These are phyloP conservation scores for Ochropleura leucogaster DNA, from an alignment of 2,888 invertebrate genomes.

Conservation along the genomic window DNA sequence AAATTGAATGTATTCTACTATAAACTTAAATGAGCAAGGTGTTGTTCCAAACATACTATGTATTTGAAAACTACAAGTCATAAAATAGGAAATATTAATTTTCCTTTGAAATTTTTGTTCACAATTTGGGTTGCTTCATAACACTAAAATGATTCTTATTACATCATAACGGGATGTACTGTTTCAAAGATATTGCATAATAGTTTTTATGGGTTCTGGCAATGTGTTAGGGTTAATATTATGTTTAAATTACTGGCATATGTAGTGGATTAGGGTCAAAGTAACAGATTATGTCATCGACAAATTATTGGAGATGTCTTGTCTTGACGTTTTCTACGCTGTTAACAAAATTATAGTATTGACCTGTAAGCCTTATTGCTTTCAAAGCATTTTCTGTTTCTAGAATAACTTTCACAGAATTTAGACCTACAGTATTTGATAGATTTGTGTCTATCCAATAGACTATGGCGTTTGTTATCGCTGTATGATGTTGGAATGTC, in stretches of 20 bases:
- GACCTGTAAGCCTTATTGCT: neutral
- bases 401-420: too few species aligned
- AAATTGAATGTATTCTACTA: neutral
- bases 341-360: neutral
- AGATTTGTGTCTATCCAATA: neutral
- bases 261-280: constrained; percentile 24
- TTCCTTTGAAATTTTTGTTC: constrained; percentile 29
- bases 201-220: constrained; percentile 34
- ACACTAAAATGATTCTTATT: constrained; percentile 39
- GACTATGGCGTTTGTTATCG: neutral
- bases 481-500: neutral
- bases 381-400: neutral
- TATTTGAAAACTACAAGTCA: constrained; percentile 24
- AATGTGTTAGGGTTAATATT: constrained; percentile 27
- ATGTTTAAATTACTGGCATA: constrained; percentile 23
- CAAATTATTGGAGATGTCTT: neutral
- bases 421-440: neutral
- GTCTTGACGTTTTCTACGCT: neutral
- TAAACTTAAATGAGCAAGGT: neutral
- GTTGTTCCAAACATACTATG: neutral
- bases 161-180: constrained; percentile 35
- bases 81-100: constrained; percentile 29
- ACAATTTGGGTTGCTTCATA: constrained; percentile 36
- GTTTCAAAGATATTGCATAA: constrained; percentile 41
- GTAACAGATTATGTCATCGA: constrained; percentile 17